phyloP scores from a whole-genome alignment of 1,140 invertebrate species.

The Pseudomyrmex flavicornis region DNA sequence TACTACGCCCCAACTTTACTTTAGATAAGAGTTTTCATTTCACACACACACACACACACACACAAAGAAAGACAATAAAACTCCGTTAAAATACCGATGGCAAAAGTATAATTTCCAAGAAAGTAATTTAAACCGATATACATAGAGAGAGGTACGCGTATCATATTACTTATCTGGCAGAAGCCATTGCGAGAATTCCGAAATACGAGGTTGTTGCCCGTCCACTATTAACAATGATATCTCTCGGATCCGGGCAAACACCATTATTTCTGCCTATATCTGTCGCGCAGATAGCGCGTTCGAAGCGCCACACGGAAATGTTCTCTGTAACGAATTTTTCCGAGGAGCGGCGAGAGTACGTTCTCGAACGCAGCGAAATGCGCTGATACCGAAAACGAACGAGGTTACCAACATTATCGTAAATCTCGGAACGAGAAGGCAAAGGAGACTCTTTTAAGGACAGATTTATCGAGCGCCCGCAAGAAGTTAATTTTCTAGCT shows the following conservation, averaged over 20 bases:
- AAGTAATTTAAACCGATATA: conserved; percentile 44
- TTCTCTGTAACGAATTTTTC: conserved; percentile 70
- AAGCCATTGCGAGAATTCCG: conserved; percentile 26
- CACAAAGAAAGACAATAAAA: conserved; percentile 7
- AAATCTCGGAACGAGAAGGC: conserved; percentile 40
- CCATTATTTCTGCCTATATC: conserved; percentile 74
- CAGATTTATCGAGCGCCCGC: conserved; percentile 50
- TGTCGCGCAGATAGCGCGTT: conserved; percentile 60
- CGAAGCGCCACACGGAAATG: conserved; percentile 20
- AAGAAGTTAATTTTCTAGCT: conserved; percentile 43
- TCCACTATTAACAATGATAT: conserved; percentile 72
- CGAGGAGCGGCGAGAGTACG: conserved; percentile 17
- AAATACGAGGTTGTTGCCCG: conserved; percentile 74
- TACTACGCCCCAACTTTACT: conserved; percentile 39
- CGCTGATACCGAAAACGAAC: conserved; percentile 62
- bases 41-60: no score
- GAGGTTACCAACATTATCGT: conserved; percentile 67
- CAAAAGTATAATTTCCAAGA: conserved; percentile 5
- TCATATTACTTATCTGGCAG: neutral
- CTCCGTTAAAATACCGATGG: conserved; percentile 10
- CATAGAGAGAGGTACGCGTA: no score
- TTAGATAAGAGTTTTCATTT: conserved; percentile 14
- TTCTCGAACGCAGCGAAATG: conserved; percentile 13
- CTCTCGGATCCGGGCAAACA: conserved; percentile 72
- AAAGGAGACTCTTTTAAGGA: conserved; percentile 51